Base-by-base conservation (phyloP, 2,888 invertebrate species). In the Galerucella pusilla region DNA sequence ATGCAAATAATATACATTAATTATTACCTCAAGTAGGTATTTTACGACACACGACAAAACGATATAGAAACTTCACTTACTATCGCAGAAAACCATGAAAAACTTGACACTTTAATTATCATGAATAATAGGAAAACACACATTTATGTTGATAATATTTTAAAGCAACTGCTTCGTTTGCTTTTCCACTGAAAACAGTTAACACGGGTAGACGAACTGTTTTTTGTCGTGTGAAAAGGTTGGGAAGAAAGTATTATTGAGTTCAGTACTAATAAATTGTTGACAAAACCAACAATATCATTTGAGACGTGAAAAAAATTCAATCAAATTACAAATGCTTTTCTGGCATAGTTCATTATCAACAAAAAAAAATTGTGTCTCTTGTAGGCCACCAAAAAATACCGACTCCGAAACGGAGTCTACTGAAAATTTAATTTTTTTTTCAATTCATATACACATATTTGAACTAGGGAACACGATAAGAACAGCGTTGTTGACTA, bases 21-120 rank as follows among this genome's bases (percentile, higher is more conserved):
- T n/a, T 20, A 20, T 20, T 20, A 20, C 1, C 20, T 20, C 20
- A 20, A 57, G 57, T 57, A 57, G 20, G 28, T 28, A 57, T 57
- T 57, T 49, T 49, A 49, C 49, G 49, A 57, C 16, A 49, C 3
- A 20, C 20, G 16, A 57, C 20, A 57, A 7, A 57, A 57, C 10
- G 20, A 20, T 11, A 20, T 20, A 57, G 16, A 57, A 57, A 57
- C n/a, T 12, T 7, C 16, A 54, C 57, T 57, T 57, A 7, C 7
- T 57, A 20, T 20, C 20, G 20, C 16, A 46, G 12, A 49, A 49
- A 49, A 49, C 49, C 14, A 57, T 57, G n/a, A 20, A 57, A 57
- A 57, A 57, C 57, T 57, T 57, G 57, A 57, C 10, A 57, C 10
- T 57, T 57, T 57, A 57, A 57, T 57, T 57, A 57, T 57, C 16